Base-by-base conservation (phyloP, 2,888 invertebrate genomes). In the Rutpela maculata region DNA sequence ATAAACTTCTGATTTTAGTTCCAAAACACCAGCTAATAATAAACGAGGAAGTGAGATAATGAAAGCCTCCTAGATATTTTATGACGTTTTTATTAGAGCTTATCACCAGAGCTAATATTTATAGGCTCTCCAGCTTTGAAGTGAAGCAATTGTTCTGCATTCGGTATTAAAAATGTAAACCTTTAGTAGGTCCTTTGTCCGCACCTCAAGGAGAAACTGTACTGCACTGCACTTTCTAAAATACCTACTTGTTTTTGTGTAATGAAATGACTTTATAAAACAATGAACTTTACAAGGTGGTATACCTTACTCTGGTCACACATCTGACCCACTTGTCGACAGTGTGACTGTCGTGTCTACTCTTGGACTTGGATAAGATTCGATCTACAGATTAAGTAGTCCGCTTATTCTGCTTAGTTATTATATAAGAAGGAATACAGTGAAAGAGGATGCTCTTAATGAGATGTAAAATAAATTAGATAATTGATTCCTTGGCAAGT, bases 181-280 rank as follows among this genome's bases (percentile, higher is more conserved):
- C 12, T 50, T 50, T 7, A 50, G 50, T 50, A 50, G n/a, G 50
- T 17, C 50, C 50, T n/a, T 31, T 63, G 26, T 38, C 43, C 19
- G 43, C 15, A 65, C 43, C 65, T 65, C 19, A 65, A 65, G 43
- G 65, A 65, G 18, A 65, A 65, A 65, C 65, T 65, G 43, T 65
- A 60, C 38, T 60, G 59, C 43, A 50, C 60, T 31, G 43, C 50
- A 60, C 71, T 71, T 71, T 71, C 71, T 71, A 60, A 70, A 67
- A 57, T 57, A 63, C 62, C n/a, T 70, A 26, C 70, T 59, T 57
- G 59, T 57, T 70, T 70, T 70, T 57, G 57, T 70, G 59, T 70
- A 70, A 70, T 59, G 35, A 63, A n/a, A 17, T 35, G n/a, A 63
- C n/a, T 35, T 17, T n/a, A 18, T 65, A 43, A 65, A 62, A 18